Percentiles rank a stretch among this genome's conserved stretches.
phyloP scores from a whole-genome alignment of 2,113 vertebrate species.

The Tetrax tetrax region DNA sequence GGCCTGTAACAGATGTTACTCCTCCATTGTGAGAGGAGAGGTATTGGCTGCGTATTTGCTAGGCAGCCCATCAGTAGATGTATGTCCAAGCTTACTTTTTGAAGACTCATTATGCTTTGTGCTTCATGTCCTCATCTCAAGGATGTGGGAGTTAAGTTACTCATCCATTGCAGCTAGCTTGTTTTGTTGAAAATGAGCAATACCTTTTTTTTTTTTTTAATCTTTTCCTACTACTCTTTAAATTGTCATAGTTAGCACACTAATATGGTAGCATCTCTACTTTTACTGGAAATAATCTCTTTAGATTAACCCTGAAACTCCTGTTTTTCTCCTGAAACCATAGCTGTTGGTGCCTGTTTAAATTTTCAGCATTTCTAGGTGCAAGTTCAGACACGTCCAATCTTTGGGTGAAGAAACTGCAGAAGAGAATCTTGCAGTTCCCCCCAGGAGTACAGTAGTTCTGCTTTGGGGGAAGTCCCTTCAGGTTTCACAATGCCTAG shows the following conservation, averaged over 20 bases:
- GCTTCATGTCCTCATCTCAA: not conserved
- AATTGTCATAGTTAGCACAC: not conserved
- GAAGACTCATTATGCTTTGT: not conserved
- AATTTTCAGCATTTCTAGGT: not conserved
- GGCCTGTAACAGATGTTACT: not conserved
- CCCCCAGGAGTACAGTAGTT: not conserved
- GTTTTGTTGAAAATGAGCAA: conserved; percentile 17
- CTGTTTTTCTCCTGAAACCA: not conserved
- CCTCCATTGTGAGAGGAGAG: not conserved
- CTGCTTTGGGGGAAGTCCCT: not conserved
- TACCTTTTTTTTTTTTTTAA: not conserved
- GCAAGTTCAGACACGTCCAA: not conserved
- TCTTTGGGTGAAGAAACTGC: not conserved
- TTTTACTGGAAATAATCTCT: not conserved
- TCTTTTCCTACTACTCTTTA: not conserved
- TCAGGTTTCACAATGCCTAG: not conserved
- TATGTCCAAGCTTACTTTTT: conserved; percentile 4
- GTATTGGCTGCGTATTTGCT: not conserved
- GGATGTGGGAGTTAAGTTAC: conserved; percentile 15
- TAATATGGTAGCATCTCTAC: not conserved
- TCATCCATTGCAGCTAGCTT: not conserved
- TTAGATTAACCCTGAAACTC: not conserved
- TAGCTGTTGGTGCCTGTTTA: not conserved
- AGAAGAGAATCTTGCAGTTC: not conserved
- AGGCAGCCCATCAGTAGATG: not conserved